phyloP scores from a whole-genome alignment of 2,113 vertebrate species.

The Gambusia affinis region DNA sequence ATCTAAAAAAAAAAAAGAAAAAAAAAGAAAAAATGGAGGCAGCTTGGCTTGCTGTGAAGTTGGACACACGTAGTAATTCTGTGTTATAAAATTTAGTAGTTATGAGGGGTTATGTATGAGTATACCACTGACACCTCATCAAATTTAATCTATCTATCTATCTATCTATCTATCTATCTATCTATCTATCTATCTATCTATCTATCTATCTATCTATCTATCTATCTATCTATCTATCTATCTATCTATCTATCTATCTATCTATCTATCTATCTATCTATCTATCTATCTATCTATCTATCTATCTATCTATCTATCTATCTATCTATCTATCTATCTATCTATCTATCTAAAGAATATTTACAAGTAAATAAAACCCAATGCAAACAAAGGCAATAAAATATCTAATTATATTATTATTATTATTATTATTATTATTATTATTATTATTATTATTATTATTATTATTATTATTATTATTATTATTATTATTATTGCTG shows the following conservation, averaged over 20 bases:
- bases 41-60: too few species aligned
- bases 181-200: conserved; percentile 1
- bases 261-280: conserved; percentile 1
- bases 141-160: background rate
- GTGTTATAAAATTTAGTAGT: too few species aligned
- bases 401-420: background rate
- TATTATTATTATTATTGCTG: too few species aligned
- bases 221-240: background rate
- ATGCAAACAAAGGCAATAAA: background rate
- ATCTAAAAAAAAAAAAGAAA: background rate
- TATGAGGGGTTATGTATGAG: background rate
- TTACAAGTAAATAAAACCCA: background rate
- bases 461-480: too few species aligned
- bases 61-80: too few species aligned
- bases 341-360: background rate
- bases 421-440: background rate
- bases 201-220: conserved; percentile 1
- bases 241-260: conserved; percentile 1
- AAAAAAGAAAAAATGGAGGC: background rate
- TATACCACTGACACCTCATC: background rate
- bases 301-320: too few species aligned
- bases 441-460: too few species aligned
- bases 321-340: too few species aligned
- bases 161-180: conserved; percentile 1
- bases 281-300: background rate